phyloP scores from a whole-genome alignment of 2,888 invertebrate genomes.

The Torymus tubicola region DNA sequence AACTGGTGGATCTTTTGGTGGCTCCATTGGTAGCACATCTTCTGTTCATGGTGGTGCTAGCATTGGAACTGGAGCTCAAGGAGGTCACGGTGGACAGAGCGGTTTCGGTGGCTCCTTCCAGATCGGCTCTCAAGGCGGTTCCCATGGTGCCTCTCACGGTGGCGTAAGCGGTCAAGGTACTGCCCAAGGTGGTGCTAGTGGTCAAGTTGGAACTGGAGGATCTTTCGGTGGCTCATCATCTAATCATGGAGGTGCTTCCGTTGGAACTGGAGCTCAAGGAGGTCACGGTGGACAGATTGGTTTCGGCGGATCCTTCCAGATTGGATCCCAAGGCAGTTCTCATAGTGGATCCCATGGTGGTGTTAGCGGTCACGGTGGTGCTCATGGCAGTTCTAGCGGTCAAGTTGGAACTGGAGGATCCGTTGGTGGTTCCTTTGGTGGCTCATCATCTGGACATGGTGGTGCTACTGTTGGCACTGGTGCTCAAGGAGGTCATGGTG shows the following conservation, averaged over 20 bases:
- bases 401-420: neutral
- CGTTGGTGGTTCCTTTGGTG: too few relatives aligned
- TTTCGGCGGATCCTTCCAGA: too few relatives aligned
- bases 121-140: neutral
- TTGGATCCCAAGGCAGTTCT: neutral
- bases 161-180: neutral
- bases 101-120: too few relatives aligned
- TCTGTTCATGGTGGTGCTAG: neutral
- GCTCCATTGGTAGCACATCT: neutral
- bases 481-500: constrained; percentile 6
- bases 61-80: neutral
- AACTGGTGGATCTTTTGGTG: neutral
- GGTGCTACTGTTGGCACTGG: neutral
- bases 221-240: neutral
- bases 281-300: neutral
- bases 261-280: neutral
- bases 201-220: neutral
- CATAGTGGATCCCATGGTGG: neutral
- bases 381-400: neutral
- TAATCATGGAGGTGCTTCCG: neutral
- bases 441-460: neutral
- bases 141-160: neutral
- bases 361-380: neutral
- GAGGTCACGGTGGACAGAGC: neutral
- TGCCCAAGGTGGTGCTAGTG: neutral